phyloP scores from a whole-genome alignment of 2,113 vertebrate genomes.

The Megaleporinus macrocephalus region DNA sequence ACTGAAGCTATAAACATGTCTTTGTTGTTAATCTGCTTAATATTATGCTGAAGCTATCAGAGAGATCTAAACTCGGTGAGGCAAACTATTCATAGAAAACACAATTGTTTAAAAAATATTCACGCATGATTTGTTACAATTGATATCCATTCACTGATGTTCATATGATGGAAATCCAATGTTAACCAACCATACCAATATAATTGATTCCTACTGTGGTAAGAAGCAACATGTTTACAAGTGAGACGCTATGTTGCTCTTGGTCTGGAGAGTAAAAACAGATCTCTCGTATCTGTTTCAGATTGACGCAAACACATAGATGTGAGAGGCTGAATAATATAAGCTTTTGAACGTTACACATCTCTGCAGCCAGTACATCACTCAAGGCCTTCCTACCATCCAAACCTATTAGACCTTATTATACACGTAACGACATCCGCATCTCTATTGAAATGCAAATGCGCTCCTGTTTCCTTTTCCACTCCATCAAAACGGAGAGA shows the following conservation, averaged over 20 bases:
- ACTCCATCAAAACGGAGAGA: not conserved
- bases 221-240: not conserved
- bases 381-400: not conserved
- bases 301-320: not conserved
- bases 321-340: not conserved
- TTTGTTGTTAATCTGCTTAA: not conserved
- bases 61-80: too few relatives aligned
- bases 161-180: too few relatives aligned
- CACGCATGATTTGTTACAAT: too few relatives aligned
- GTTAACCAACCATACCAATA: too few relatives aligned
- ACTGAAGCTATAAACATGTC: not conserved
- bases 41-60: too few relatives aligned
- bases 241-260: not conserved
- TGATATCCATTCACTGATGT: too few relatives aligned
- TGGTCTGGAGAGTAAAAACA: too few relatives aligned
- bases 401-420: not conserved
- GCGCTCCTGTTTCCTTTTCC: not conserved
- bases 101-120: too few relatives aligned
- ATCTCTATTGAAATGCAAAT: conserved; percentile 6
- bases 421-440: not conserved
- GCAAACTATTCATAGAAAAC: too few relatives aligned
- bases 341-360: not conserved
- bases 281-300: not conserved
- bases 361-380: not conserved
- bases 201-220: too few relatives aligned